These are phyloP conservation scores for Ceyx melanurus DNA, from an alignment of 2,113 vertebrate species.

Conservation along the genomic window DNA sequence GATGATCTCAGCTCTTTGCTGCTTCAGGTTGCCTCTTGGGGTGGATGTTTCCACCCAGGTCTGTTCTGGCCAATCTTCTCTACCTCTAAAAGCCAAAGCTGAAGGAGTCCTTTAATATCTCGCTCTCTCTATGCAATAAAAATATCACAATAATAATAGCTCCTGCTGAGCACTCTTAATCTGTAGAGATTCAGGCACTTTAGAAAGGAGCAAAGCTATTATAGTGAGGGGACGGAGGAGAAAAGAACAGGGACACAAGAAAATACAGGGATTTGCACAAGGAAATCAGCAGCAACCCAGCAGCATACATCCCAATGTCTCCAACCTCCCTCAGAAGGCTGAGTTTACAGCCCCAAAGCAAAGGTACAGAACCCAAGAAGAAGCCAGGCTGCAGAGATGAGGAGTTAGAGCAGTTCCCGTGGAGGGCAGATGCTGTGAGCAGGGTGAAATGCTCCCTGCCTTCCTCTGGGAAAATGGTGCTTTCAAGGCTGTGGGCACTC, in stretches of 20 bases:
- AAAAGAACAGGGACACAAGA: neutral
- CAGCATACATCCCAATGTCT: neutral
- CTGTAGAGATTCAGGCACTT: slow-evolving; percentile 48
- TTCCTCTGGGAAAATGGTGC: rapidly evolving
- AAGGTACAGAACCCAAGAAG: neutral
- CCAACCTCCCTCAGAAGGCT: neutral
- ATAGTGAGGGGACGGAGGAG: neutral
- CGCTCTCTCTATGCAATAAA: slow-evolving; percentile 43
- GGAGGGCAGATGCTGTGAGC: rapidly evolving
- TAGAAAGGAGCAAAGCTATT: slow-evolving; percentile 50
- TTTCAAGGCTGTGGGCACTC: neutral
- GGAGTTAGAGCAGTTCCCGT: neutral
- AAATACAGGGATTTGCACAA: neutral
- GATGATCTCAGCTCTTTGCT: slow-evolving; percentile 3
- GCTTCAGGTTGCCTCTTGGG: neutral
- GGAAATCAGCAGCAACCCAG: neutral
- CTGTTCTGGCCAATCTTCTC: neutral
- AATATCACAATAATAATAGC: slow-evolving; percentile 54
- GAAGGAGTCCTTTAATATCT: slow-evolving; percentile 40
- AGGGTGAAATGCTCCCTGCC: neutral
- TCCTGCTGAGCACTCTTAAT: slow-evolving; percentile 54
- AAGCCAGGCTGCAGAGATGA: neutral
- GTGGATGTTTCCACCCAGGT: neutral
- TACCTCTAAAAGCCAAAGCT: neutral
- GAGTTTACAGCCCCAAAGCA: neutral